Conservation (phyloP, 2,113 vertebrate genomes). For the Pungitius pungitius region DNA sequence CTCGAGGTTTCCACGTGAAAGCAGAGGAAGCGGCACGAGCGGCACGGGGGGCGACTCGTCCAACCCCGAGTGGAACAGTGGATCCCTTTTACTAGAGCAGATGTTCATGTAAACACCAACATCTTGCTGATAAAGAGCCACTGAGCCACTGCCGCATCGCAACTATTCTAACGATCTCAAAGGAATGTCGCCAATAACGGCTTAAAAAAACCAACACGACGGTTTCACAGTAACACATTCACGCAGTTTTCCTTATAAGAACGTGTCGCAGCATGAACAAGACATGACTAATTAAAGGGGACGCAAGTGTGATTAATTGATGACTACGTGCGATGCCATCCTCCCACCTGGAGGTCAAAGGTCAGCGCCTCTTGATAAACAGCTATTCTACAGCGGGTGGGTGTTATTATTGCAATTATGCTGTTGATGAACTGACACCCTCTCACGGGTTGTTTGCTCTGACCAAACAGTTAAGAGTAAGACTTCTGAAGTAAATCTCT, state of each 20-base stretch:
- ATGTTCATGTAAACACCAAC: constrained; percentile 7
- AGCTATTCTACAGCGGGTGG: not conserved
- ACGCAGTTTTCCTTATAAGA: not conserved
- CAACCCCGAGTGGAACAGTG: too few relatives aligned
- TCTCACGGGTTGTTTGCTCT: not conserved
- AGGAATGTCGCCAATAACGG: too few relatives aligned
- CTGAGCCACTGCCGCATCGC: not conserved
- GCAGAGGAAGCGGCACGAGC: too few relatives aligned
- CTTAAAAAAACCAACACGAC: too few relatives aligned
- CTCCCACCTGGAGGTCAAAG: not conserved
- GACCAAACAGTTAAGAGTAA: not conserved
- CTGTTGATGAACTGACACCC: not conserved
- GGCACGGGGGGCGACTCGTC: too few relatives aligned
- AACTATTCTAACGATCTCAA: too few relatives aligned
- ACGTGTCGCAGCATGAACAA: not conserved
- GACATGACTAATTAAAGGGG: not conserved
- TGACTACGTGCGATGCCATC: not conserved
- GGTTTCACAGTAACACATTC: not conserved
- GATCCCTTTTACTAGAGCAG: constrained; percentile 1
- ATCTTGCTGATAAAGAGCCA: not conserved
- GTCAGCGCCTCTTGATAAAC: constrained; percentile 7
- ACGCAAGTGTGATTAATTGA: not conserved
- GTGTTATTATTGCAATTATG: not conserved
- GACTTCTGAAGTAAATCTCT: not conserved
- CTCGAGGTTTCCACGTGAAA: not conserved